Evolutionary conservation across 2,888 invertebrate genomes (phyloP).

Genomic region (Parascotia fuliginaria): DNA sequence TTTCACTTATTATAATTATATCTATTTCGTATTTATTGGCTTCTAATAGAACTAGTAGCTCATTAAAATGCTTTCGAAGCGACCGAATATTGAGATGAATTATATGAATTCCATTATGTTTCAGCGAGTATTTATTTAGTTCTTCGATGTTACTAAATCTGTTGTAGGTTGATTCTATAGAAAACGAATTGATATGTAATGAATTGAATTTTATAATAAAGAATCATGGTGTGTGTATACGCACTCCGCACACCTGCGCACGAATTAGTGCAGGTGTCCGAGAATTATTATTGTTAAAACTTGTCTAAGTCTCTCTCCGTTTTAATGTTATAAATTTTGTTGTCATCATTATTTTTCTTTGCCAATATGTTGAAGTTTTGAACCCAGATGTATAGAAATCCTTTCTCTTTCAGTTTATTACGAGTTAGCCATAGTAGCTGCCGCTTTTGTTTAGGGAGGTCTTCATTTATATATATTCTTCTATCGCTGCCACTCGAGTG

Average conservation of each 20-base stretch:
- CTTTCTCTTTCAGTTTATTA: background rate
- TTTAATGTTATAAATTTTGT: background rate
- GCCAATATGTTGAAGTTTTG: too few relatives aligned
- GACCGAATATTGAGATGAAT: slow-evolving; percentile 3
- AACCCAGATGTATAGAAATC: background rate
- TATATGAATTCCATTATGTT: background rate
- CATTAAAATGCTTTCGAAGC: slow-evolving; percentile 2
- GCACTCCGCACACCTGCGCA: too few relatives aligned
- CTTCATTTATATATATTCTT: too few relatives aligned
- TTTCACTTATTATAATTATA: background rate
- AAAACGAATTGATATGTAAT: too few relatives aligned
- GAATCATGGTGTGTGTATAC: too few relatives aligned
- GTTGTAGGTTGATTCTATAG: too few relatives aligned
- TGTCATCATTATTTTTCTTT: background rate
- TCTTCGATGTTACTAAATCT: background rate
- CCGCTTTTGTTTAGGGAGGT: background rate
- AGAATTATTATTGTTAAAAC: background rate
- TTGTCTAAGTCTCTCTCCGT: background rate
- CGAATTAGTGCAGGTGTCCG: too few relatives aligned
- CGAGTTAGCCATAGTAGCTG: background rate
- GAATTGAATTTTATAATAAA: too few relatives aligned
- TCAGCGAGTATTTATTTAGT: background rate
- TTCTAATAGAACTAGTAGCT: background rate
- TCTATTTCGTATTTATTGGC: background rate
- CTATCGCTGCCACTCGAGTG: too few relatives aligned